These are phyloP conservation scores for Eulemur rubriventer DNA, from an alignment of 2,797 vertebrate genomes.

Conservation along the genomic window DNA sequence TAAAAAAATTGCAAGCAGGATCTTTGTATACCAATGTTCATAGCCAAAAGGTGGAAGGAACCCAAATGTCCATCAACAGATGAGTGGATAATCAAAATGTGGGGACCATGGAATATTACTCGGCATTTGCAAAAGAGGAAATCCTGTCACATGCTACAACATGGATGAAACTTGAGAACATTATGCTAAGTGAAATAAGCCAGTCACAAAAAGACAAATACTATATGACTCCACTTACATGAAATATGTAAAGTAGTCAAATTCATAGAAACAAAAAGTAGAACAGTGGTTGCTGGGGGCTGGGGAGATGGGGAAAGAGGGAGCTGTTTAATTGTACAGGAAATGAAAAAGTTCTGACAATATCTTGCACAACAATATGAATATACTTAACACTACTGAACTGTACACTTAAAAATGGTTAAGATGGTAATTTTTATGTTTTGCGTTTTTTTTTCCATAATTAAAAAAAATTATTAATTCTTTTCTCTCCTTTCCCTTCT, in stretches of 20 bases:
- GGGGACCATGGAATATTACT: neutral
- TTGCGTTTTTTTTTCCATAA: neutral
- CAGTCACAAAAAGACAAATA: neutral
- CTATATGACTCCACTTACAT: neutral
- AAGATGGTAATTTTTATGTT: neutral
- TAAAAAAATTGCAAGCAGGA: neutral
- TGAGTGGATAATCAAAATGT: neutral
- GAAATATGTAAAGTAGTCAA: neutral
- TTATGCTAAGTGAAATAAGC: conserved; percentile 13
- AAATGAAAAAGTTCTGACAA: neutral
- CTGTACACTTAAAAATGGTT: neutral
- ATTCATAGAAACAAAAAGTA: neutral
- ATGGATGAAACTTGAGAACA: neutral
- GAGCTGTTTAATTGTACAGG: neutral
- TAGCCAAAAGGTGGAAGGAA: neutral
- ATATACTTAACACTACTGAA: neutral
- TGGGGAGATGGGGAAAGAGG: neutral
- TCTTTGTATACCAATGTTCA: neutral
- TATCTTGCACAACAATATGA: neutral
- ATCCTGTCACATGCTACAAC: neutral
- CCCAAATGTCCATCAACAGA: neutral
- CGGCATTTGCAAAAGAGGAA: neutral
- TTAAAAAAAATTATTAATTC: neutral
- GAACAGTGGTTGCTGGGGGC: neutral
- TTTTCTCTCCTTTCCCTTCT: conserved; percentile 38